Base-by-base conservation (phyloP, 2,113 vertebrate species). In the Rhodinocichla rosea region DNA sequence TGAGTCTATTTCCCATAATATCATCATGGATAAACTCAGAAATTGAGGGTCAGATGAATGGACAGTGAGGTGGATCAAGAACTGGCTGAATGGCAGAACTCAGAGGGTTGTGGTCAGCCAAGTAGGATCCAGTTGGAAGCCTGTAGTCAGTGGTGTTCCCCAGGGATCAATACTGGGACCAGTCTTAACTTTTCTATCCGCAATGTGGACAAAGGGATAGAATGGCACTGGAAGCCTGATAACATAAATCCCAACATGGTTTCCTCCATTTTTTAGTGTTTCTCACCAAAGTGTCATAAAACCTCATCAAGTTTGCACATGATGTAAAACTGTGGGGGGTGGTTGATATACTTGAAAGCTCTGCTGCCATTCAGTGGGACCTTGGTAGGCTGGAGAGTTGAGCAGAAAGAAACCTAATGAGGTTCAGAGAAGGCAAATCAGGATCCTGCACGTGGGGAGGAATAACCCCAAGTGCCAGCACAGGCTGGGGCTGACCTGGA, bases 61-160 rank as follows among this genome's bases (percentile, higher is more conserved):
- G 13, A 69, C 21, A 55, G 17, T 20, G 30, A 42, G 14, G n/a
- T 22, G n/a, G 8, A 69, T 69, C 24, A 76, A 69, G 87, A 74
- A 40, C 30, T 55, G 40, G 24, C 24, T 55, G 62, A 76, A 53
- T 40, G 47, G 17, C 21, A 69, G 47, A 63, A 59, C 40, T 55
- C 7, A 55, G 10, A 69, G 40, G 8, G n/a, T 19, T 3, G 1
- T 76, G 40, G 35, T 62, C 47, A 69, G 55, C 2, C 0, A 2
- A 76, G 18, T 2, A 40, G 24, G 19, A 62, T 32, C 18, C 50
- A 89, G 6, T 2, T 50, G 59, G 27, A 57, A 39, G 44, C 32
- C 52, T 67, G 35, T 5, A 32, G 33, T 27, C 15, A 52, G 22
- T 33, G 18, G 15, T 7, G 3, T 2, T 53, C 23, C 23, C 23